Conservation (phyloP, 2,797 vertebrate species). For the Leucoraja ocellata region DNA sequence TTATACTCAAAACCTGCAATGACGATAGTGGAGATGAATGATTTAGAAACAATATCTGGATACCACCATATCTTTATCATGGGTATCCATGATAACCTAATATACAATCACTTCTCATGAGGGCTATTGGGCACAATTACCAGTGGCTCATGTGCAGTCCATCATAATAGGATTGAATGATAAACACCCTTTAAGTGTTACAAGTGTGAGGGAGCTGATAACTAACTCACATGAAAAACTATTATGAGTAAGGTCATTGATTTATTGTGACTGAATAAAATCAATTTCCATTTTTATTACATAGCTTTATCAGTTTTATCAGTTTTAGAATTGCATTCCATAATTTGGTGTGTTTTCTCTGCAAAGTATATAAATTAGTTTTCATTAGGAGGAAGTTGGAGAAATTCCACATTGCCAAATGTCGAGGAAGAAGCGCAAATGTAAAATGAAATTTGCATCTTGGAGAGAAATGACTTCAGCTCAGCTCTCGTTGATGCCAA, state of each 20-base stretch:
- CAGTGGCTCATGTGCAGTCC: not conserved
- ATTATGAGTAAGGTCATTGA: not conserved
- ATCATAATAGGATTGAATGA: not conserved
- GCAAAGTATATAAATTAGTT: not conserved
- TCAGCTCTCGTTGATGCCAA: not conserved
- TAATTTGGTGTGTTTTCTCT: not conserved
- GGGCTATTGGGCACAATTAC: slow-evolving; percentile 5
- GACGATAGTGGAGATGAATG: not conserved
- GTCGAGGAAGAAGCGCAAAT: too few species aligned
- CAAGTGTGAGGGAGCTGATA: not conserved
- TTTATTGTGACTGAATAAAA: not conserved
- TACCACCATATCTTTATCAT: not conserved
- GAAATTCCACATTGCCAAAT: not conserved
- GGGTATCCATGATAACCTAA: not conserved
- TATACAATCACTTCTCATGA: not conserved
- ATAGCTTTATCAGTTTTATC: not conserved
- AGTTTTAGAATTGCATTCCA: slow-evolving; percentile 19
- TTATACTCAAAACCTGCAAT: not conserved
- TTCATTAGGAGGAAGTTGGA: not conserved
- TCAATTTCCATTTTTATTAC: not conserved
- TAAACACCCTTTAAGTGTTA: not conserved
- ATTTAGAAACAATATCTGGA: not conserved
- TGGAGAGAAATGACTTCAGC: not conserved
- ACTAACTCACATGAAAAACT: slow-evolving; percentile 22
- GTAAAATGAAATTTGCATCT: not conserved